phyloP scores from a whole-genome alignment of 1,140 invertebrate genomes.

The Pogonomyrmex californicus region DNA sequence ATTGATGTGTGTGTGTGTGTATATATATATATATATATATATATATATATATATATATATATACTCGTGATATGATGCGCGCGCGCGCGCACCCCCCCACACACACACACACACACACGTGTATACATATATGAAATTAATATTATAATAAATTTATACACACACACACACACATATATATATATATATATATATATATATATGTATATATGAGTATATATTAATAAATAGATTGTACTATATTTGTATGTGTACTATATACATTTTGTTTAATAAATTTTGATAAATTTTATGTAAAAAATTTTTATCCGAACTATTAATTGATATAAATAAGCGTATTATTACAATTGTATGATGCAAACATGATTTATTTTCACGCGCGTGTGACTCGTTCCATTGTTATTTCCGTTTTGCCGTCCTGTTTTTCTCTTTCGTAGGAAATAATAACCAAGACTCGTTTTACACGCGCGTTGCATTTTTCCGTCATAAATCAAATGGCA shows the following conservation, averaged over 20 bases:
- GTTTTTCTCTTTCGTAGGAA: constrained; percentile 1
- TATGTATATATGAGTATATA: too few species aligned
- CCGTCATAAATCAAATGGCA: constrained; percentile 34
- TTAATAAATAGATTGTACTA: neutral
- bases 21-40: too few species aligned
- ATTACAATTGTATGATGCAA: neutral
- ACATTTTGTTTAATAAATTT: neutral
- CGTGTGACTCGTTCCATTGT: neutral
- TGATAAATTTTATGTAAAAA: constrained; percentile 2
- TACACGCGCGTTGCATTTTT: neutral
- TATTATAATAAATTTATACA: too few species aligned
- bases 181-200: too few species aligned
- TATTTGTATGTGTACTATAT: neutral
- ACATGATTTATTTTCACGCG: constrained; percentile 14
- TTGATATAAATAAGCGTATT: constrained; percentile 40
- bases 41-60: too few species aligned
- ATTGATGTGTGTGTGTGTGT: too few species aligned
- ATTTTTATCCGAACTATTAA: neutral
- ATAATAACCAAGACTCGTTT: constrained; percentile 29
- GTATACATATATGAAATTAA: too few species aligned
- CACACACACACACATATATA: too few species aligned
- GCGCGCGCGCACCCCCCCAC: too few species aligned
- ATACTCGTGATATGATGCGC: too few species aligned
- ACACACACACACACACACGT: too few species aligned
- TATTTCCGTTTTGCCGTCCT: neutral